Percentiles rank a stretch among this genome's conserved stretches.
phyloP scores from a whole-genome alignment of 2,888 invertebrate genomes.

The Drosophila mayaguana region DNA sequence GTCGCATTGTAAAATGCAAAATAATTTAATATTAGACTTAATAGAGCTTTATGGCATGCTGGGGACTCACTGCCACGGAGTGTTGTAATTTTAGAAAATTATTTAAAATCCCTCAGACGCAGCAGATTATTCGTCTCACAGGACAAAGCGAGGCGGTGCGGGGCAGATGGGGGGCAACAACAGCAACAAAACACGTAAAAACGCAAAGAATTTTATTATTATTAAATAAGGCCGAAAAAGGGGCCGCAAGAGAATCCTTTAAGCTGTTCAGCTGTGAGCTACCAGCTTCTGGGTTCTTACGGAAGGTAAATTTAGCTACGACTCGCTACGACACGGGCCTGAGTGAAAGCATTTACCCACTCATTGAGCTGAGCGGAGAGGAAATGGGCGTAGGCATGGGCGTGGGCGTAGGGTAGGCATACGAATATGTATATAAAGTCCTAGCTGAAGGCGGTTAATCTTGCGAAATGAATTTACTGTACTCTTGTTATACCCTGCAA shows the following conservation, averaged over 20 bases:
- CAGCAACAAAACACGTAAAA: neutral
- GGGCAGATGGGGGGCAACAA: neutral
- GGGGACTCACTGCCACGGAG: constrained; percentile 5
- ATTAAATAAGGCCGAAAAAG: constrained; percentile 43
- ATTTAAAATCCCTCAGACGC: constrained; percentile 41
- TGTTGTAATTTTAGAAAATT: constrained; percentile 61
- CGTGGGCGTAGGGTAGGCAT: neutral
- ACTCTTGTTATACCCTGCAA: constrained; percentile 14
- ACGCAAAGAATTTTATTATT: constrained; percentile 49
- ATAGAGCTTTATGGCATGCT: constrained; percentile 51
- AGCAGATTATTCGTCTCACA: constrained; percentile 34
- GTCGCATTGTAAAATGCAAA: constrained; percentile 44
- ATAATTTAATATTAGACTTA: constrained; percentile 57
- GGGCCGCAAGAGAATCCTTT: constrained; percentile 45
- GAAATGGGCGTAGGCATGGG: neutral
- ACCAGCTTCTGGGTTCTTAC: constrained; percentile 13
- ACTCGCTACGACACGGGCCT: neutral
- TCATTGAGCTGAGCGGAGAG: neutral
- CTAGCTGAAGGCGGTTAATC: constrained; percentile 36
- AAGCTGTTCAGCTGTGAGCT: constrained; percentile 40
- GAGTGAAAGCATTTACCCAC: constrained; percentile 13
- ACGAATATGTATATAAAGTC: constrained; percentile 11
- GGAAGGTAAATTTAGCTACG: constrained; percentile 44
- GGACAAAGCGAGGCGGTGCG: neutral
- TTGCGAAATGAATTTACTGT: constrained; percentile 35